Evolutionary conservation across 2,797 vertebrate species (phyloP).

Genomic region (Ptychobarbus kaznakovi): DNA sequence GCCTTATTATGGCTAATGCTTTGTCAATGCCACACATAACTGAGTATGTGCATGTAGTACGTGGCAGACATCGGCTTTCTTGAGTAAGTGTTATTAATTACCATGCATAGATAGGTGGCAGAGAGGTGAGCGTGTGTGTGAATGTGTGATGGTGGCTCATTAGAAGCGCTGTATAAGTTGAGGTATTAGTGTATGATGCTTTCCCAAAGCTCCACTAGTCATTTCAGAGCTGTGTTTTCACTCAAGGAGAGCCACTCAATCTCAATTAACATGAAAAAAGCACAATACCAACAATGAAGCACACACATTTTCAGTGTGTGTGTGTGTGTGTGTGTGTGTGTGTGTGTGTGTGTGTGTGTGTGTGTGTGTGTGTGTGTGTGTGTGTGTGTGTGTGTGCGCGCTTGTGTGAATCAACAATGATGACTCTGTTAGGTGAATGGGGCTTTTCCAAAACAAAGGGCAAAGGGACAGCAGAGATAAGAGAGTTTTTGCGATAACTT

Average conservation of each 20-base stretch:
- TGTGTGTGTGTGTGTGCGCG: too few species aligned
- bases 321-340: slow-evolving; percentile 19
- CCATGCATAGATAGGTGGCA: slow-evolving; percentile 48
- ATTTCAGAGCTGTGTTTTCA: slow-evolving; percentile 46
- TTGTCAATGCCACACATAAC: slow-evolving; percentile 50
- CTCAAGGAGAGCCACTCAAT: slow-evolving; percentile 47
- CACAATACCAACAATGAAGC: slow-evolving; percentile 11
- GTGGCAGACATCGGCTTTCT: slow-evolving; percentile 55
- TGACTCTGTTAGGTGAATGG: slow-evolving; percentile 55
- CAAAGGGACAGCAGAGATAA: slow-evolving; percentile 58
- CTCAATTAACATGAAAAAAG: slow-evolving; percentile 44
- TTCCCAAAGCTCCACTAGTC: slow-evolving; percentile 51
- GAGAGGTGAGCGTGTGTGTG: not conserved
- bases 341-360: too few species aligned
- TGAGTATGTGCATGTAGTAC: slow-evolving; percentile 47
- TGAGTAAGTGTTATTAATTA: slow-evolving; percentile 62
- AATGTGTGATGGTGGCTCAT: slow-evolving; percentile 35
- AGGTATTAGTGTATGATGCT: slow-evolving; percentile 47
- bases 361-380: slow-evolving; percentile 46
- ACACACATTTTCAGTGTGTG: slow-evolving; percentile 31
- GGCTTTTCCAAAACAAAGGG: slow-evolving; percentile 56
- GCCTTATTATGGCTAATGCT: slow-evolving; percentile 61
- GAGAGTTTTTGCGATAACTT: slow-evolving; percentile 56
- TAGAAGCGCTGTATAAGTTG: slow-evolving; percentile 33
- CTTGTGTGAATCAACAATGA: slow-evolving; percentile 50